Evolutionary conservation across 1,140 invertebrate species (phyloP), one percentile per base, ranked within the genome.

Genomic region (Leptoteleia sp.): DNA sequence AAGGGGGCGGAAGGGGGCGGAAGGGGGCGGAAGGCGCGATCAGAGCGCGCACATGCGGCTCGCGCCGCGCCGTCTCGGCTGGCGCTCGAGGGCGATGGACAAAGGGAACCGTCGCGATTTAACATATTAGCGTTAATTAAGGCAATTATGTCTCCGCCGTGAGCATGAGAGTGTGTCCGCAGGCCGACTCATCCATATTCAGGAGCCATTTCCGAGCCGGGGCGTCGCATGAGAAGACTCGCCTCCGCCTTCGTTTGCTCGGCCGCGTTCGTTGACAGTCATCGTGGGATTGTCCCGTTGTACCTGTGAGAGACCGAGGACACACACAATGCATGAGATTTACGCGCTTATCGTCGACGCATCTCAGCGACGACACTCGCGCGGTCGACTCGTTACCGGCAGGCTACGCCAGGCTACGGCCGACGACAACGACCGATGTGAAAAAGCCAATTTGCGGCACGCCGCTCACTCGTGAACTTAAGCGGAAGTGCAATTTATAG

Each of bases 71-170:
- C 47, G 33, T 15, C 33, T 48, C 8, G 40, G 64, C 33, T 55
- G n/a, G n/a, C 42, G 19, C 33, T 25, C 12, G 38, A 54, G 57
- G 54, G 35, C 42, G 72, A 52, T 76, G 78, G 78, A 80, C 78
- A 80, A 80, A 80, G 78, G 78, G 48, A 76, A 85, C 82, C 86
- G 83, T 84, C 86, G 83, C 85, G 86, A 87, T 86, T 89, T 89
- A 88, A 88, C 87, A 88, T 88, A 88, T 89, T 89, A 89, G 87
- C 87, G 83, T 89, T 89, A 89, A 89, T 89, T 88, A 89, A 88
- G 85, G 87, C 86, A 88, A 88, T 88, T 88, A 88, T 88, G 87
- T 88, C 86, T 83, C 87, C 85, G 79, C 61, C 79, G 86, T 88
- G 85, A 89, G 86, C 86, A 89, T 87, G 85, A 85, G 86, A 88